Conservation (phyloP, 1,140 invertebrate genomes). For the Mactra quadrangularis region DNA sequence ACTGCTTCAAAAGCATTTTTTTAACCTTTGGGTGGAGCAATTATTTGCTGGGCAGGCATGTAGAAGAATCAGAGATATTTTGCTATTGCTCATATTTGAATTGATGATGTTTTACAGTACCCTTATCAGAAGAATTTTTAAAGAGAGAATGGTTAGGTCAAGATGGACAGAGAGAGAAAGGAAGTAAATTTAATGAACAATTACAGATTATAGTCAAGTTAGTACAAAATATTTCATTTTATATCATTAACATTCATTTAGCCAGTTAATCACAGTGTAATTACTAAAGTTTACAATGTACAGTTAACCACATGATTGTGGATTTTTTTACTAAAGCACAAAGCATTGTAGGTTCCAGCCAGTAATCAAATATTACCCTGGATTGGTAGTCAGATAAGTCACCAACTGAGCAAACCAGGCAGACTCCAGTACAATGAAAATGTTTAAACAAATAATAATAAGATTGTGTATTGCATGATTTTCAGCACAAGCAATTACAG, state of each 20-base stretch:
- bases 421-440: neutral
- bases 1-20: no score
- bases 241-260: neutral
- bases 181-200: constrained; percentile 80
- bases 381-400: neutral
- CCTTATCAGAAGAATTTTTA: constrained; percentile 77
- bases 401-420: neutral
- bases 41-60: no score
- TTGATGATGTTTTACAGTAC: constrained; percentile 73
- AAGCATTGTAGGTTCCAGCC: no score
- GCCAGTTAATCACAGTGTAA: no score
- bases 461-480: neutral
- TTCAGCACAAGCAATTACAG: no score
- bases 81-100: no score
- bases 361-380: no score
- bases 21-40: no score
- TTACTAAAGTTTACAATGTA: no score
- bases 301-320: no score
- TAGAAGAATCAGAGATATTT: no score
- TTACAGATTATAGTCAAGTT: constrained; percentile 79
- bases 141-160: constrained; percentile 80
- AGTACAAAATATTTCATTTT: constrained; percentile 29
- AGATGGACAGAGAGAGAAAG: constrained; percentile 81
- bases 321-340: no score
- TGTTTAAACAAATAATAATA: neutral